Conservation (phyloP, 2,888 invertebrate genomes). For the Opisthograptis luteolata region DNA sequence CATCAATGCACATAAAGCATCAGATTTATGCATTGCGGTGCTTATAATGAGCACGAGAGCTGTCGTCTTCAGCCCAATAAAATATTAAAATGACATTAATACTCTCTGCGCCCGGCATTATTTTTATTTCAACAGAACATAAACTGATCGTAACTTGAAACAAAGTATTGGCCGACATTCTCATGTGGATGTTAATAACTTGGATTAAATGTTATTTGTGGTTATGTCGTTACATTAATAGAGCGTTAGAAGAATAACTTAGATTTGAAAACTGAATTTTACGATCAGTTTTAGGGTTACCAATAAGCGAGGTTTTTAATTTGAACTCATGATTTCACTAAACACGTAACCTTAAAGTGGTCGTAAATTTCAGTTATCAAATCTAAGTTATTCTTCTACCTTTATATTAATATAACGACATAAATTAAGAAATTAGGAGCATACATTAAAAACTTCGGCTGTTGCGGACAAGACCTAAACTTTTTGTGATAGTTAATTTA, state of each 20-base stretch:
- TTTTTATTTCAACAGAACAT: slow-evolving; percentile 58
- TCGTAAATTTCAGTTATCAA: too few relatives aligned
- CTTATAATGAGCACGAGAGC: slow-evolving; percentile 64
- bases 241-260: slow-evolving; percentile 29
- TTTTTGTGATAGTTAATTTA: too few relatives aligned
- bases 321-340: too few relatives aligned
- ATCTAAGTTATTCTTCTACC: too few relatives aligned
- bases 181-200: slow-evolving; percentile 24
- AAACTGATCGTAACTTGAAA: slow-evolving; percentile 49
- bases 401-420: too few relatives aligned
- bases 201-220: slow-evolving; percentile 32
- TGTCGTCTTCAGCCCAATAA: slow-evolving; percentile 67
- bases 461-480: too few relatives aligned
- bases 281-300: slow-evolving; percentile 2
- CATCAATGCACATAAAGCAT: slow-evolving; percentile 66
- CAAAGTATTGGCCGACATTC: slow-evolving; percentile 42
- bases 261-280: slow-evolving; percentile 39
- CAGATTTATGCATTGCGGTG: slow-evolving; percentile 64
- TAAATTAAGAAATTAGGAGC: too few relatives aligned
- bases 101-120: slow-evolving; percentile 49
- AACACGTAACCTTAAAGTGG: too few relatives aligned
- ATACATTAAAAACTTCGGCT: too few relatives aligned
- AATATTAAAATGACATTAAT: slow-evolving; percentile 71
- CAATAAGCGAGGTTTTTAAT: too few relatives aligned
- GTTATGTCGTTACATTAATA: slow-evolving; percentile 23